phyloP scores from a whole-genome alignment of 2,888 invertebrate species.

The Choristoneura rosaceana region DNA sequence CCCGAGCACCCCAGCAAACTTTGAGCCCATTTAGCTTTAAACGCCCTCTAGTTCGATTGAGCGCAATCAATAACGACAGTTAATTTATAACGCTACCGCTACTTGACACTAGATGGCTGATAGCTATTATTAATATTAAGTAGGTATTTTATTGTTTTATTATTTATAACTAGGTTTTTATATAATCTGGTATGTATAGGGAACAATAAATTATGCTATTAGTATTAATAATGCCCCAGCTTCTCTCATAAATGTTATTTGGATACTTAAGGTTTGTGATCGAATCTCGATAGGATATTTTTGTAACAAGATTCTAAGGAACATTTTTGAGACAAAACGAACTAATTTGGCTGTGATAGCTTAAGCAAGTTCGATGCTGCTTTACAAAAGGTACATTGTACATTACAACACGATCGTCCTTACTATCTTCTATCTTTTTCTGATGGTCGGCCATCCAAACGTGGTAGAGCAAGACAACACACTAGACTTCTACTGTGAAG shows the following conservation, averaged over 20 bases:
- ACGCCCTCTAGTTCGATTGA: conserved; percentile 55
- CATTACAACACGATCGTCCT: conserved; percentile 12
- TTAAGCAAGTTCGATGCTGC: neutral
- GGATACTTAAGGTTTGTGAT: neutral
- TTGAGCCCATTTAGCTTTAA: neutral
- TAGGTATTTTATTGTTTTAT: too few relatives aligned
- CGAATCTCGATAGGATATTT: neutral
- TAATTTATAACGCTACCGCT: conserved; percentile 49
- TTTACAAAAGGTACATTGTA: conserved; percentile 14
- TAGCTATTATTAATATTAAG: neutral
- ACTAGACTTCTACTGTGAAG: conserved; percentile 40
- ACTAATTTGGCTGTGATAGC: neutral
- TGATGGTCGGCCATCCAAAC: neutral
- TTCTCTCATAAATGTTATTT: neutral
- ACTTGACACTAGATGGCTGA: conserved; percentile 62
- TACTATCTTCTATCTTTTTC: conserved; percentile 6
- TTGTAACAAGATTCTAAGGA: neutral
- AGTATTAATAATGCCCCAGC: too few relatives aligned
- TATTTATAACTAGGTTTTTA: too few relatives aligned
- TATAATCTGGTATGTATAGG: too few relatives aligned
- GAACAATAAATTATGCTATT: too few relatives aligned
- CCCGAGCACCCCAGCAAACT: too few relatives aligned
- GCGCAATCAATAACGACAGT: conserved; percentile 44
- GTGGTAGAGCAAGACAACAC: conserved; percentile 28
- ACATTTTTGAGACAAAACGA: neutral